Base-by-base conservation (phyloP, 2,797 vertebrate species). In the Clarias fuscus region DNA sequence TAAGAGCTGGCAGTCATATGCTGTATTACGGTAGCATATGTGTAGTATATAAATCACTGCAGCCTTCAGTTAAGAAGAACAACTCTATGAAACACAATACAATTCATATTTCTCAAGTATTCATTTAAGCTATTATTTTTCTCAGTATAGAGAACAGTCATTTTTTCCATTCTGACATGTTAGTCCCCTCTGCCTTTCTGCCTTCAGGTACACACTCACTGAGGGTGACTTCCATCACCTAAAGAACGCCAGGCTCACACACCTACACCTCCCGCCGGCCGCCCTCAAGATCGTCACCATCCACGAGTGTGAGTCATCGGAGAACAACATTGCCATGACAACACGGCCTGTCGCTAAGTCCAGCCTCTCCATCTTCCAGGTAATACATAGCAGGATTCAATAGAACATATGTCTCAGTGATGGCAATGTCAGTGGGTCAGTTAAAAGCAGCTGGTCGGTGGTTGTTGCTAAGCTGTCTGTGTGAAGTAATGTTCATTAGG, bases 191-290 rank as follows among this genome's bases (percentile, higher is more conserved):
- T 82, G 84, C 10, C 82, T 71, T 27, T 48, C 48, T 81, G 71
- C 40, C 82, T 70, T 71, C 93, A 99, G 98, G 95, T 99, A 99
- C 92, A 99, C 98, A 0, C 95, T 99, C 91, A 99, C 98, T 0
- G 98, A 99, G 89, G 98, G 98, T 0, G 98, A 99, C 83, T 99
- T 99, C 89, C 98, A 99, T 92, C 98, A 99, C 92, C 93, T 99
- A 91, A 99, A 99, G 94, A 99, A 99, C 0, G 97, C 98, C 1
- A 96, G 98, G 24, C 96, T 99, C 91, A 99, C 97, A 5, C 96
- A 98, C 93, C 95, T 98, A 85, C 96, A 97, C 92, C 94, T 98
- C 75, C 96, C 98, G 0, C 93, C 97, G 0, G 95, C 97, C 0
- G 93, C 96, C 67, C 96, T 99, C 84, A 97, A 97, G 93, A 99